A percentile compares a stretch with the other conserved stretches of the same genome.
These are phyloP conservation scores for Acrobasis consociella DNA, from an alignment of 2,888 invertebrate species.

Conservation along the genomic window DNA sequence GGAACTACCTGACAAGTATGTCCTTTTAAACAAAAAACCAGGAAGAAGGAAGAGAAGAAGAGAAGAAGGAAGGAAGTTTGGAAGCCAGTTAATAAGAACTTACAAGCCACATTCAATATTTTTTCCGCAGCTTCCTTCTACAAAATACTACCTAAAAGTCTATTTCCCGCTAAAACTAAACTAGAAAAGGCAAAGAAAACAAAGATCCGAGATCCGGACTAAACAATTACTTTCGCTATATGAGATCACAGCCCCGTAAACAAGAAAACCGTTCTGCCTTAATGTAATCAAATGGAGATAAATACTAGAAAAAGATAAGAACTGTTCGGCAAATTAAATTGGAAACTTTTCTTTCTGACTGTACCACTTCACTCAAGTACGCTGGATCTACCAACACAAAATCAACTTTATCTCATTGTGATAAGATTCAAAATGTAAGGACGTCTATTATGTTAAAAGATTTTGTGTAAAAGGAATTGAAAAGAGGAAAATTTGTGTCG, in stretches of 20 bases:
- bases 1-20: no score
- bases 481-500: slow-evolving; percentile 74
- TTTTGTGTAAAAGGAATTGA: slow-evolving; percentile 41
- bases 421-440: slow-evolving; percentile 37
- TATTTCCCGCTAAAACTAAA: slow-evolving; percentile 6
- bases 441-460: slow-evolving; percentile 32
- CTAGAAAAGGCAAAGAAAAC: slow-evolving; percentile 1
- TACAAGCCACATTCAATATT: no score
- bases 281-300: slow-evolving; percentile 77
- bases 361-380: slow-evolving; percentile 21
- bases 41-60: no score
- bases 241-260: slow-evolving; percentile 31
- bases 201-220: slow-evolving; percentile 1
- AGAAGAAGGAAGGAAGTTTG: no score
- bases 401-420: background rate
- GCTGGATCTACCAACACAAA: slow-evolving; percentile 25
- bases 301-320: slow-evolving; percentile 73
- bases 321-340: slow-evolving; percentile 79
- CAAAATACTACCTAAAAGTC: background rate
- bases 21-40: no score
- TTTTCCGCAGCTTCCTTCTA: background rate
- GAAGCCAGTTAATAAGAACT: no score
- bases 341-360: slow-evolving; percentile 59
- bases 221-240: slow-evolving; percentile 15
- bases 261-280: slow-evolving; percentile 59